Evolutionary conservation across 2,888 invertebrate species (phyloP).

Genomic region (Catonia carolina): DNA sequence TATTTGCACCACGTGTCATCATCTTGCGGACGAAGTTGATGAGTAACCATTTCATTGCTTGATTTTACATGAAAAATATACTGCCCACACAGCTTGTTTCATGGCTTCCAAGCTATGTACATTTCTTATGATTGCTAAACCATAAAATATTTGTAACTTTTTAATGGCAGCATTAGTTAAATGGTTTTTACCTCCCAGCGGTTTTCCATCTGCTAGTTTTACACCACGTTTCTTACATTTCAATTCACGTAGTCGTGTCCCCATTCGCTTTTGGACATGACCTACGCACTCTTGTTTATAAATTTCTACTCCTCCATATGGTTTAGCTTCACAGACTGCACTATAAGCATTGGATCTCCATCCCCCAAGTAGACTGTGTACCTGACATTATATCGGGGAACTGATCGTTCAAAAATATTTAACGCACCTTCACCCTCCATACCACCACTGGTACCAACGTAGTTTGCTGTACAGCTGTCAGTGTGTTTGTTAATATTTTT

Average conservation of each 20-base stretch:
- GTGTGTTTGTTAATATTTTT: background rate
- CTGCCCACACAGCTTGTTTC: constrained; percentile 16
- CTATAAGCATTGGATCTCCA: constrained; percentile 13
- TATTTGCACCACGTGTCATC: no score
- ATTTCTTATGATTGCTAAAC: constrained; percentile 21
- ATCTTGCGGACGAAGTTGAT: no score
- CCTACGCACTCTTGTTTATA: constrained; percentile 17
- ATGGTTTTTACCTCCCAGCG: constrained; percentile 9
- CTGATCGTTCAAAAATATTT: constrained; percentile 7
- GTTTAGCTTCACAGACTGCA: constrained; percentile 1
- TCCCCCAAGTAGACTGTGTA: constrained; percentile 16
- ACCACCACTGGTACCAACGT: constrained; percentile 3
- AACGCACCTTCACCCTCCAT: constrained; percentile 11
- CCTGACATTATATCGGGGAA: constrained; percentile 8
- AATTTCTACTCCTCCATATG: constrained; percentile 13
- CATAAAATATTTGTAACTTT: constrained; percentile 17
- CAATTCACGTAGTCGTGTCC: background rate
- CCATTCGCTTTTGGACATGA: no score
- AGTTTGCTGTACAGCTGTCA: constrained; percentile 11
- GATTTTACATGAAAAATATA: no score
- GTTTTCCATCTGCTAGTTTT: constrained; percentile 8
- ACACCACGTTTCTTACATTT: constrained; percentile 8
- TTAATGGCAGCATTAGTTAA: constrained; percentile 12
- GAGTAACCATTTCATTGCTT: no score
- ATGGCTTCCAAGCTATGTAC: constrained; percentile 12